A percentile compares a stretch with the other conserved stretches of the same genome.
These are phyloP conservation scores for Eudyptes chrysolophus DNA, from an alignment of 2,113 vertebrate species.

Conservation along the genomic window DNA sequence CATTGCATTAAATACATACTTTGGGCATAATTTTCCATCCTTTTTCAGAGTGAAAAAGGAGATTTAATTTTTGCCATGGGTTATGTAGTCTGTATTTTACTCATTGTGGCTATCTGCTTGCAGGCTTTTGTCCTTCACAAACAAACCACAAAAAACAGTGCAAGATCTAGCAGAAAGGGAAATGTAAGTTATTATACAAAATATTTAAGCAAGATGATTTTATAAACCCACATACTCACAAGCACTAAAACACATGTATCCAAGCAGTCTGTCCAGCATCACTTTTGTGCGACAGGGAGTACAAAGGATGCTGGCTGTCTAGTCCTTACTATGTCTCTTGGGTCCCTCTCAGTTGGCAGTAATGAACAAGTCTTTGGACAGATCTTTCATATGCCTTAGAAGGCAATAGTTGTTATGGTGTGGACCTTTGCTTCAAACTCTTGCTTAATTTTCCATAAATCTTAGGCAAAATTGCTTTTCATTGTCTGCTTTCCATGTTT, in stretches of 20 bases:
- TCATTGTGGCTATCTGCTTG: not conserved
- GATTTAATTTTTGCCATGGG: not conserved
- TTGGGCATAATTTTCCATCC: not conserved
- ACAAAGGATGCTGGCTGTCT: not conserved
- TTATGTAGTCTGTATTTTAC: not conserved
- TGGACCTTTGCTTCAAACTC: not conserved
- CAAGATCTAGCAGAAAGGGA: not conserved
- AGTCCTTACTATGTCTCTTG: not conserved
- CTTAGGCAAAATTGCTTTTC: not conserved
- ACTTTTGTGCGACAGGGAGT: not conserved
- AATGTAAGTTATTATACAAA: not conserved
- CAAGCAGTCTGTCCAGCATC: not conserved
- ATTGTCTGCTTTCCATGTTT: not conserved
- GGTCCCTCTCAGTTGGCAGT: not conserved
- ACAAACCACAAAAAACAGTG: not conserved
- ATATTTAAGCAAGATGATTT: not conserved
- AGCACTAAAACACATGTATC: not conserved
- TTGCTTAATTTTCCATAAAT: not conserved
- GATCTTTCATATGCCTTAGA: not conserved
- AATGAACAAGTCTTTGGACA: not conserved
- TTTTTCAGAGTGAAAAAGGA: not conserved
- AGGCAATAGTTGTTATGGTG: not conserved
- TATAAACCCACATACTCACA: not conserved
- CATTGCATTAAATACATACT: not conserved
- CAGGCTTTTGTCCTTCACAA: not conserved